Percentiles rank a stretch among this genome's conserved stretches.
Conservation (phyloP, 2,113 vertebrate genomes). For the Crotalus horridus region DNA sequence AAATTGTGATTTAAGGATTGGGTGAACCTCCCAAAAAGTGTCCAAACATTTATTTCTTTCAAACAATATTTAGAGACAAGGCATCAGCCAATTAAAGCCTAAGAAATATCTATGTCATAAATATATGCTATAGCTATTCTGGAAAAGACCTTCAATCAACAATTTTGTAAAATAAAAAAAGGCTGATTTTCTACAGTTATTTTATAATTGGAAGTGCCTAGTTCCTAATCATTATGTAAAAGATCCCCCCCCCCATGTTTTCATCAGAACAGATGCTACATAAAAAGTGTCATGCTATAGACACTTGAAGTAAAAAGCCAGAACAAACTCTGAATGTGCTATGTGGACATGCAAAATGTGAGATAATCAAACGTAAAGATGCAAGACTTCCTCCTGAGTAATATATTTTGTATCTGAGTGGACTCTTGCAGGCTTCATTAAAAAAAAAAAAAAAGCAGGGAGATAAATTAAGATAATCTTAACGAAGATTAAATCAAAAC, state of each 20-base stretch:
- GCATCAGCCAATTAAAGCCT: constrained; percentile 13
- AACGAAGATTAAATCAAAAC: not conserved
- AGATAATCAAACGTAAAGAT: not conserved
- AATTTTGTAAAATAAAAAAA: not conserved
- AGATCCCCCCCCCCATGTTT: not conserved
- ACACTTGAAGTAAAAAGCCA: not conserved
- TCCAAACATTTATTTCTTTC: constrained; percentile 39
- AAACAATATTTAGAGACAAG: not conserved
- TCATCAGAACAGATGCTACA: not conserved
- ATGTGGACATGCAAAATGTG: not conserved
- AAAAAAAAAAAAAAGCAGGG: not conserved
- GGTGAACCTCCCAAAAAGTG: not conserved
- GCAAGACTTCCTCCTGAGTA: not conserved
- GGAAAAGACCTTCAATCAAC: constrained; percentile 15
- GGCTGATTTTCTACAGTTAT: not conserved
- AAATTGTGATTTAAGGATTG: constrained; percentile 42
- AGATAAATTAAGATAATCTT: no score
- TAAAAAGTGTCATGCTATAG: not conserved
- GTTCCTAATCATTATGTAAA: not conserved
- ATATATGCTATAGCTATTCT: constrained; percentile 10
- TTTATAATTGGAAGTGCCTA: not conserved
- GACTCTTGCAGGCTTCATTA: not conserved
- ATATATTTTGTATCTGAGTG: not conserved
- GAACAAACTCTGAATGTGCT: not conserved
- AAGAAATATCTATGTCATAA: constrained; percentile 15